phyloP scores from a whole-genome alignment of 2,888 invertebrate species.

The Drosophila rubida region DNA sequence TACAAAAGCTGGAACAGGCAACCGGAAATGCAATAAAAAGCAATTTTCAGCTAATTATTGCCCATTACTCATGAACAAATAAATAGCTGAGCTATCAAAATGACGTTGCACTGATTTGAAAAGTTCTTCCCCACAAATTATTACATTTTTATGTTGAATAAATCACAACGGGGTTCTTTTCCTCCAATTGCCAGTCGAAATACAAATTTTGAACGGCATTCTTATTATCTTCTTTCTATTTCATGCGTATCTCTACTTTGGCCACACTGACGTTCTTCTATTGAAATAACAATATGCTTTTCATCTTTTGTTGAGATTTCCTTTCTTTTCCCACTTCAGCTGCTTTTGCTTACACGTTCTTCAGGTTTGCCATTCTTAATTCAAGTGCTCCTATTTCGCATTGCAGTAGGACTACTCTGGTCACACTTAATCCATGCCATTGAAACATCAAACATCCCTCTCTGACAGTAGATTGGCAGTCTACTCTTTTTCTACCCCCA shows the following conservation, averaged over 20 bases:
- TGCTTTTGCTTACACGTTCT: neutral
- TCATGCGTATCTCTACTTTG: neutral
- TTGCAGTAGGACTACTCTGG: slow-evolving; percentile 1
- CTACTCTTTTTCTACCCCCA: neutral
- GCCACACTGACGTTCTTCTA: neutral
- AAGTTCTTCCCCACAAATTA: slow-evolving; percentile 5
- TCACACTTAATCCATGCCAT: slow-evolving; percentile 12
- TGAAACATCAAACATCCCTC: slow-evolving; percentile 6
- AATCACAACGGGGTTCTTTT: neutral
- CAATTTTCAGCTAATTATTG: slow-evolving; percentile 41
- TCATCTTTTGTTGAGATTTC: neutral
- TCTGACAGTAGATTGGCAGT: slow-evolving; percentile 3
- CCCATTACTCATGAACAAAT: slow-evolving; percentile 33
- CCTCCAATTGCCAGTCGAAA: neutral
- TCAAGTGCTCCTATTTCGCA: neutral
- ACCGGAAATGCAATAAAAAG: slow-evolving; percentile 51
- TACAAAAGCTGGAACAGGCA: slow-evolving; percentile 5
- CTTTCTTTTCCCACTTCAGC: neutral
- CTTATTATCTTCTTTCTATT: neutral
- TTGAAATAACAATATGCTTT: neutral
- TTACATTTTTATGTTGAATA: slow-evolving; percentile 1
- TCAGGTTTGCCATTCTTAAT: neutral
- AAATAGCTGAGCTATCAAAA: slow-evolving; percentile 35
- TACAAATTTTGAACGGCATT: neutral
- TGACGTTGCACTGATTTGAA: slow-evolving; percentile 16